These are phyloP conservation scores for Liodrosophila aerea DNA, from an alignment of 2,888 invertebrate species.

Conservation along the genomic window DNA sequence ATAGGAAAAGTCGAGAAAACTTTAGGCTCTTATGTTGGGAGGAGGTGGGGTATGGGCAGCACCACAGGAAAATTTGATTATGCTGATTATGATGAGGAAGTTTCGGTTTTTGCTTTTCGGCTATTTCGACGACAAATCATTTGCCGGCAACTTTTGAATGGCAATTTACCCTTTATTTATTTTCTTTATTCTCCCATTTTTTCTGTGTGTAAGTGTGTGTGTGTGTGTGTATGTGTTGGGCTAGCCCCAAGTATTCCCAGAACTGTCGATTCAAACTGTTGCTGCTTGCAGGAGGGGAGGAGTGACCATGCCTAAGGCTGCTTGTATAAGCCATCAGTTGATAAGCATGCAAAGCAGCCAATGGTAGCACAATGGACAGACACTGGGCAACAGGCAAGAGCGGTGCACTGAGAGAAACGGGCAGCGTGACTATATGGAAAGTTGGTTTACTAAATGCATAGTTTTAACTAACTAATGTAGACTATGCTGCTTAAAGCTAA, in stretches of 20 bases:
- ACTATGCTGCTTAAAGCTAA: too few relatives aligned
- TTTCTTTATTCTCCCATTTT: not conserved
- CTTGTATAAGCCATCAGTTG: slow-evolving; percentile 56
- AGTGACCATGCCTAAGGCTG: slow-evolving; percentile 6
- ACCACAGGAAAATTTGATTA: slow-evolving; percentile 40
- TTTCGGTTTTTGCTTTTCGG: slow-evolving; percentile 2
- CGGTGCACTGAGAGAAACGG: not conserved
- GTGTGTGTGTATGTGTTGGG: too few relatives aligned
- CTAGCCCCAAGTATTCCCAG: slow-evolving; percentile 8
- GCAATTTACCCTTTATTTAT: slow-evolving; percentile 50
- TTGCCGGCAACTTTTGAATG: slow-evolving; percentile 49
- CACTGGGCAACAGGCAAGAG: slow-evolving; percentile 30
- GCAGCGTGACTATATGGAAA: too few relatives aligned
- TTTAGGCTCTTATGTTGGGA: slow-evolving; percentile 41
- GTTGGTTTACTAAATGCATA: too few relatives aligned
- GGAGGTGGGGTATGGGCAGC: too few relatives aligned
- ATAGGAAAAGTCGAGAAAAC: slow-evolving; percentile 45
- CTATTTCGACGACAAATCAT: slow-evolving; percentile 36
- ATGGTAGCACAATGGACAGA: slow-evolving; percentile 31
- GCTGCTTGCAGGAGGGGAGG: slow-evolving; percentile 22
- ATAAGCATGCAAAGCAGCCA: slow-evolving; percentile 37
- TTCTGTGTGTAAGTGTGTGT: too few relatives aligned
- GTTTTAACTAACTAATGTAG: too few relatives aligned
- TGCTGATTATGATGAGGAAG: slow-evolving; percentile 51
- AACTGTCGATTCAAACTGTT: slow-evolving; percentile 55